Evolutionary conservation across 1,140 invertebrate genomes (phyloP).

Genomic region (Samia ricini): DNA sequence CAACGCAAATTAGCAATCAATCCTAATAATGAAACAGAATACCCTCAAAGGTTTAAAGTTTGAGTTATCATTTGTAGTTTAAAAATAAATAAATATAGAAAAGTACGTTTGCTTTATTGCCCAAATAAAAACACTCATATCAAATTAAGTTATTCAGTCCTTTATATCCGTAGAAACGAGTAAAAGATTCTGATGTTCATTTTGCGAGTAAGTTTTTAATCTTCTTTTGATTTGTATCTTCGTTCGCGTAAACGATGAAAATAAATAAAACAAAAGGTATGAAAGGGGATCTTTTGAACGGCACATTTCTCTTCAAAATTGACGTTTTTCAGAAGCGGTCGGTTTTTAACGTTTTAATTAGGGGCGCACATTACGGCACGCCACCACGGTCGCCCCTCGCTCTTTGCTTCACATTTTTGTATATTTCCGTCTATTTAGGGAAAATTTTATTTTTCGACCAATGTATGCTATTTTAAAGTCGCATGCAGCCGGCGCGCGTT

Average conservation of each 20-base stretch:
- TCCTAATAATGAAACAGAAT: not conserved
- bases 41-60: not conserved
- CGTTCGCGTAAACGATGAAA: constrained; percentile 52
- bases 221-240: constrained; percentile 3
- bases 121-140: no score
- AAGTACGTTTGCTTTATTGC: no score
- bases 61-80: not conserved
- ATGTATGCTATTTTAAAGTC: constrained; percentile 73
- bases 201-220: not conserved
- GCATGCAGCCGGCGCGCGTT: constrained; percentile 68
- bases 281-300: constrained; percentile 66
- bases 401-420: constrained; percentile 73
- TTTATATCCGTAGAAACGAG: not conserved
- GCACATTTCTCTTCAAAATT: constrained; percentile 75
- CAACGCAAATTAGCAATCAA: constrained; percentile 8
- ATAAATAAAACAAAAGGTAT: constrained; percentile 51
- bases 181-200: not conserved
- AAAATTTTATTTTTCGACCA: constrained; percentile 77
- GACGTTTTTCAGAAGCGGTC: constrained; percentile 72
- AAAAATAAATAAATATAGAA: no score
- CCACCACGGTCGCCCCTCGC: constrained; percentile 70
- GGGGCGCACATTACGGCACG: constrained; percentile 73
- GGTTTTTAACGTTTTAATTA: constrained; percentile 78
- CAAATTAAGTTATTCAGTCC: not conserved
- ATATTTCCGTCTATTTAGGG: constrained; percentile 76